phyloP scores from a whole-genome alignment of 1,140 invertebrate genomes.

The Grapholita molesta region DNA sequence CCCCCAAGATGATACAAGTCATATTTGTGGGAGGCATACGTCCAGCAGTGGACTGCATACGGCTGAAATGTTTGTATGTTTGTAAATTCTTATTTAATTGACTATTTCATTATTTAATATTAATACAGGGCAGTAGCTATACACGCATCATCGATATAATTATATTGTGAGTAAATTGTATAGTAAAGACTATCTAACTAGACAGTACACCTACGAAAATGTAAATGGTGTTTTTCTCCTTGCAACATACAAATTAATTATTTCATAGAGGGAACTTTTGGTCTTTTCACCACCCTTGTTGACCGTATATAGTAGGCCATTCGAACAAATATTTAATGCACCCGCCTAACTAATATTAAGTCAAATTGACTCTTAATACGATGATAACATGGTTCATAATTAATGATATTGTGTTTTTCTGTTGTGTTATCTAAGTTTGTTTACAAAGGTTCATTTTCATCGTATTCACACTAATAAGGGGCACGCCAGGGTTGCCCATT shows the following conservation, averaged over 20 bases:
- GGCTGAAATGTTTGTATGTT: too few species aligned
- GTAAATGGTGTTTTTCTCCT: neutral
- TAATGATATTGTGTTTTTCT: neutral
- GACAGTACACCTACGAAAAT: neutral
- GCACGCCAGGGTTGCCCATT: conserved; percentile 17
- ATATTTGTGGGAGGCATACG: too few species aligned
- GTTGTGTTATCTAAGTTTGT: neutral
- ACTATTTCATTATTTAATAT: too few species aligned
- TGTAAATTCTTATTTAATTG: too few species aligned
- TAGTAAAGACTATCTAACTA: too few species aligned
- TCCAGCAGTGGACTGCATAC: too few species aligned
- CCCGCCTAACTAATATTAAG: neutral
- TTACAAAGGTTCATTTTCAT: conserved; percentile 20
- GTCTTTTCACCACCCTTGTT: conserved; percentile 11
- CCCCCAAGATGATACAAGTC: too few species aligned
- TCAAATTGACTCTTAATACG: neutral
- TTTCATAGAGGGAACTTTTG: conserved; percentile 4
- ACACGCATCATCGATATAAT: neutral
- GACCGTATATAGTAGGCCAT: conserved; percentile 13
- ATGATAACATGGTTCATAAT: neutral
- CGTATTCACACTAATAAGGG: conserved; percentile 27
- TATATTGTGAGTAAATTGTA: too few species aligned
- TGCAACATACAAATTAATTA: conserved; percentile 14
- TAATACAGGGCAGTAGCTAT: too few species aligned
- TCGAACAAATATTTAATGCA: neutral